Evolutionary conservation across 1,140 invertebrate genomes (phyloP), one percentile per base, ranked within the genome.

Genomic region (Luehdorfia chinensis): DNA sequence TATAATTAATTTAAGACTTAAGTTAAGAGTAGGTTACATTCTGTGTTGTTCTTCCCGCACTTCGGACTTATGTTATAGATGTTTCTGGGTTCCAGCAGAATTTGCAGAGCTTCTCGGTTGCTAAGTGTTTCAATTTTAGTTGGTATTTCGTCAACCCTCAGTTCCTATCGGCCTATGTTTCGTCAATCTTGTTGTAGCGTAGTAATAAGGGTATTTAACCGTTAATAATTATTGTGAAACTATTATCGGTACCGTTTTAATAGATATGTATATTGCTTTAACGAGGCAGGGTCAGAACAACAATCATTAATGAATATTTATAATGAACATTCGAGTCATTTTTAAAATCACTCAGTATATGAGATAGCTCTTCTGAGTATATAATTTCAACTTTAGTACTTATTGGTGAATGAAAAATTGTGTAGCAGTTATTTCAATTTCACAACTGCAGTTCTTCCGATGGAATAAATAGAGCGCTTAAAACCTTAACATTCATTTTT

Each of bases 231-330:
- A 61, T 60, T 63, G 59, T 70, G 63, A 53, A 57, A 55, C 25
- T 43, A 64, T 73, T 81, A 70, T 77, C 61, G 63, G 45, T 79
- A 78, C 65, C 68, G 67, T 62, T 66, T 64, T 58, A 61, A 66
- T 71, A 72, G 57, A 64, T 73, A 67, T n/a, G n/a, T n/a, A n/a
- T 74, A 79, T 83, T 64, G 78, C 78, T 85, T 83, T 70, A 83
- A 79, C 72, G 77, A 81, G 70, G 75, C 81, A 85, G 81, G 81
- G 81, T 83, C 74, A 67, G 52, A 72, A 80, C 74, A 69, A 78
- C 66, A 70, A 78, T 75, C 67, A 66, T 66, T 69, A 78, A 66
- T 60, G 50, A 64, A 59, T 69, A 68, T 66, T n/a, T 61, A 51
- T 51, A 68, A 61, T 55, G 56, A 60, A 57, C 48, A 53, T 59